These are phyloP conservation scores for Catostomus latipinnis DNA, from an alignment of 2,797 vertebrate species.

Conservation along the genomic window DNA sequence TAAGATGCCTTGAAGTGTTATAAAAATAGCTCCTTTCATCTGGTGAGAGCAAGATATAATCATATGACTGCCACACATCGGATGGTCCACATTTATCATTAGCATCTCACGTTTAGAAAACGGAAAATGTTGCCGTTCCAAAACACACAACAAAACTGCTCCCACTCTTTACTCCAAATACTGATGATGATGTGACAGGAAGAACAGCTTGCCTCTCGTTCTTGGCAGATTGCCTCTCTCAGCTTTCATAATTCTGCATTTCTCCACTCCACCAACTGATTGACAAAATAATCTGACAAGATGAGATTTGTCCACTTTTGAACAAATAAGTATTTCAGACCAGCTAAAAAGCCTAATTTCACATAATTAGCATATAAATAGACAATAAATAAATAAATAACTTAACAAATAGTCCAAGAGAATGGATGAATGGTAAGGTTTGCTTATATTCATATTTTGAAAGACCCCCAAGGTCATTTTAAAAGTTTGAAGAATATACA, in stretches of 20 bases:
- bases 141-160: slow-evolving; percentile 30
- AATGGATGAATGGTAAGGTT: too few species aligned
- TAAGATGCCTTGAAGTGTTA: too few species aligned
- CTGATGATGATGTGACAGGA: slow-evolving; percentile 34
- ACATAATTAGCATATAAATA: background rate
- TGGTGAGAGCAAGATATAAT: background rate
- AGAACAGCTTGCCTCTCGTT: slow-evolving; percentile 36
- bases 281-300: slow-evolving; percentile 34
- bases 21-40: background rate
- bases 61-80: slow-evolving; percentile 7
- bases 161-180: slow-evolving; percentile 33
- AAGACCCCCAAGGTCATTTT: too few species aligned
- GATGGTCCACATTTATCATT: slow-evolving; percentile 36
- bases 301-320: slow-evolving; percentile 2
- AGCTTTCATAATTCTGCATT: slow-evolving; percentile 32
- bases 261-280: slow-evolving; percentile 14
- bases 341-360: background rate
- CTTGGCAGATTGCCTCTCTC: slow-evolving; percentile 5
- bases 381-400: background rate
- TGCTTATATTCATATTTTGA: too few species aligned
- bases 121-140: slow-evolving; percentile 35
- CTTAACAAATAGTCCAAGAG: too few species aligned
- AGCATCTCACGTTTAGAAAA: slow-evolving; percentile 33
- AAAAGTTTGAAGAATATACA: too few species aligned
- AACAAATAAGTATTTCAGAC: background rate